phyloP scores from a whole-genome alignment of 2,888 invertebrate genomes.

The Tenthredo scrophulariae region DNA sequence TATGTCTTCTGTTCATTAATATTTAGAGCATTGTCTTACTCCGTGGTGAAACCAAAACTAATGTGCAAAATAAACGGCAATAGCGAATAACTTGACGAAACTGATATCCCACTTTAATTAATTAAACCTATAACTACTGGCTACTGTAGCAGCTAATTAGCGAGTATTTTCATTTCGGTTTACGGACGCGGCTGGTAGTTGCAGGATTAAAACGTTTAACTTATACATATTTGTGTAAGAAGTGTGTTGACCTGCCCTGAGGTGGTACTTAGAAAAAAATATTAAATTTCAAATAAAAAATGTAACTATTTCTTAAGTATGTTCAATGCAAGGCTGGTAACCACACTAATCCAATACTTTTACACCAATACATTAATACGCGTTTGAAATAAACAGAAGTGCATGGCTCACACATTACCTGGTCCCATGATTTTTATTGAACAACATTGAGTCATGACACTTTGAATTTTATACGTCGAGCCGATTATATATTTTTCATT shows the following conservation, averaged over 20 bases:
- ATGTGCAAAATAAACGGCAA: conserved; percentile 26
- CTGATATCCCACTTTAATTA: conserved; percentile 10
- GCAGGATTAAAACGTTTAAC: conserved; percentile 25
- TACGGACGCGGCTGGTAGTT: conserved; percentile 32
- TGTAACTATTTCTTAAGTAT: conserved; percentile 45
- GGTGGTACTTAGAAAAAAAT: conserved; percentile 39
- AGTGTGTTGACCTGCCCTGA: conserved; percentile 52
- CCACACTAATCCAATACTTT: conserved; percentile 47
- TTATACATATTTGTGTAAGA: conserved; percentile 39
- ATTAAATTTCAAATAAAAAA: conserved; percentile 42
- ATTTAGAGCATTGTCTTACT: conserved; percentile 23
- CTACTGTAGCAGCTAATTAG: conserved; percentile 45
- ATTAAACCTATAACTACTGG: conserved; percentile 42
- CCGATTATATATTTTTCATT: conserved; percentile 27
- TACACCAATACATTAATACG: conserved; percentile 13
- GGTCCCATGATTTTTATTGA: conserved; percentile 33
- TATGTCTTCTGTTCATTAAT: conserved; percentile 31
- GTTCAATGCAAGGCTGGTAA: conserved; percentile 48
- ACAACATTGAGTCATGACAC: conserved; percentile 9
- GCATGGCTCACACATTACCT: not conserved
- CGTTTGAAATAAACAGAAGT: conserved; percentile 22
- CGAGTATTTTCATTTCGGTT: conserved; percentile 37
- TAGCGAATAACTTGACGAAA: conserved; percentile 44
- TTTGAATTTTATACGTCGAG: conserved; percentile 12
- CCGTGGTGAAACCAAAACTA: conserved; percentile 17